A percentile compares a stretch with the other conserved stretches of the same genome.
phyloP scores from a whole-genome alignment of 2,888 invertebrate genomes.

The Tenthredo mesomela region DNA sequence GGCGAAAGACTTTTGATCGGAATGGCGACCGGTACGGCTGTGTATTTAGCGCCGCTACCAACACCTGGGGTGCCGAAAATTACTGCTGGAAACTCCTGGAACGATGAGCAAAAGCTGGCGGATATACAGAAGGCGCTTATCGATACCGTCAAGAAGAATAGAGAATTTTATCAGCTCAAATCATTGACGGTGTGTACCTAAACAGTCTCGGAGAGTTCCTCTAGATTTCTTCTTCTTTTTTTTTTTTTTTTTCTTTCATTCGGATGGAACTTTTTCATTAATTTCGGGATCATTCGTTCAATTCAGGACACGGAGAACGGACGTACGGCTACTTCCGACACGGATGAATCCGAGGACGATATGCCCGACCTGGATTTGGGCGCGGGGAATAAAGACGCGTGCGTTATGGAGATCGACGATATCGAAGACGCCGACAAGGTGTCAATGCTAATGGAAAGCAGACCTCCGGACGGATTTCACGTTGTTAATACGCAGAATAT shows the following conservation, averaged over 20 bases:
- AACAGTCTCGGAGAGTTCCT: not conserved
- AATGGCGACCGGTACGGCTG: conserved; percentile 93
- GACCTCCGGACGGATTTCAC: conserved; percentile 88
- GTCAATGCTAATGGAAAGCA: conserved; percentile 86
- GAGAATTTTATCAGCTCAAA: conserved; percentile 85
- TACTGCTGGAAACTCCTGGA: conserved; percentile 83
- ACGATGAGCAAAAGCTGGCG: conserved; percentile 83
- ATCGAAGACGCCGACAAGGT: conserved; percentile 90
- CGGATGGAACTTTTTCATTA: too few relatives aligned
- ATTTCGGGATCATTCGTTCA: not conserved
- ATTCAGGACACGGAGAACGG: conserved; percentile 73
- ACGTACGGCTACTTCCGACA: conserved; percentile 79
- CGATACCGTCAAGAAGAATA: conserved; percentile 86
- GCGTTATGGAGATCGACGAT: conserved; percentile 91
- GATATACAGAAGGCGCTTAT: conserved; percentile 85
- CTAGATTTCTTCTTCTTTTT: not conserved
- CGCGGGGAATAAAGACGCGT: conserved; percentile 89
- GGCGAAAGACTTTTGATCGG: conserved; percentile 94
- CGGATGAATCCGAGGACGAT: conserved; percentile 85
- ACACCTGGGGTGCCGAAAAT: conserved; percentile 87
- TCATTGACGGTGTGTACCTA: conserved; percentile 71
- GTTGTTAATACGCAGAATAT: conserved; percentile 89
- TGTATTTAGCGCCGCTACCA: conserved; percentile 89
- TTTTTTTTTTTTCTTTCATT: not conserved
- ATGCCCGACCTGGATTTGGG: conserved; percentile 85